Evolutionary conservation across 2,888 invertebrate species (phyloP).

Genomic region (Brachylomia viminalis): DNA sequence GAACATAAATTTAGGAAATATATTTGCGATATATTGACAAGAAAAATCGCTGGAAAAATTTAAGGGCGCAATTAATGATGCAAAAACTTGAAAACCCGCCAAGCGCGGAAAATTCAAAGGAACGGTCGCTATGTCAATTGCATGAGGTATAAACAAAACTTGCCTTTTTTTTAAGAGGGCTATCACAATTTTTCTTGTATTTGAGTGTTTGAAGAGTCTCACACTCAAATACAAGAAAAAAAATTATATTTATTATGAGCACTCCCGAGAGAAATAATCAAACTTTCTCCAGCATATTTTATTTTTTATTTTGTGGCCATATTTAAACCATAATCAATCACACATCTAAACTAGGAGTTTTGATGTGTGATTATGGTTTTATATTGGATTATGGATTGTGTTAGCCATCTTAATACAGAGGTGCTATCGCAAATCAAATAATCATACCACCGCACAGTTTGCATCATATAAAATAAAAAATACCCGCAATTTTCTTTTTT

Average conservation of each 20-base stretch:
- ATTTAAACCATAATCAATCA: too few species aligned
- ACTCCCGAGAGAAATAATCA: too few species aligned
- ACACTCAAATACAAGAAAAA: too few species aligned
- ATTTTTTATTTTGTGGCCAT: too few species aligned
- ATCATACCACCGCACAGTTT: neutral
- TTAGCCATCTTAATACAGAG: too few species aligned
- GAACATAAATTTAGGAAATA: neutral
- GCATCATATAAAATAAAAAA: neutral
- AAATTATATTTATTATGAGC: too few species aligned
- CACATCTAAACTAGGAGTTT: too few species aligned
- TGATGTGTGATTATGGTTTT: too few species aligned
- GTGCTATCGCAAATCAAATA: constrained; percentile 68
- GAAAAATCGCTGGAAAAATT: neutral
- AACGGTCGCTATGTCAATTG: constrained; percentile 12
- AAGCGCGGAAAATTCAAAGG: constrained; percentile 1
- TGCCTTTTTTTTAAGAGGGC: constrained; percentile 42
- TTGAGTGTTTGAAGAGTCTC: too few species aligned
- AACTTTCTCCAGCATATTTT: too few species aligned
- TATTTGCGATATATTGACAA: neutral
- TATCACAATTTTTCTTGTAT: too few species aligned
- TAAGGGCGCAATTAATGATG: neutral
- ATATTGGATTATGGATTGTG: too few species aligned
- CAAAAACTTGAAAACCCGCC: neutral
- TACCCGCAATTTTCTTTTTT: neutral
- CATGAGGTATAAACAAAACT: constrained; percentile 53